These are phyloP conservation scores for Larimichthys polyactis DNA, from an alignment of 2,113 vertebrate genomes.

Conservation along the genomic window DNA sequence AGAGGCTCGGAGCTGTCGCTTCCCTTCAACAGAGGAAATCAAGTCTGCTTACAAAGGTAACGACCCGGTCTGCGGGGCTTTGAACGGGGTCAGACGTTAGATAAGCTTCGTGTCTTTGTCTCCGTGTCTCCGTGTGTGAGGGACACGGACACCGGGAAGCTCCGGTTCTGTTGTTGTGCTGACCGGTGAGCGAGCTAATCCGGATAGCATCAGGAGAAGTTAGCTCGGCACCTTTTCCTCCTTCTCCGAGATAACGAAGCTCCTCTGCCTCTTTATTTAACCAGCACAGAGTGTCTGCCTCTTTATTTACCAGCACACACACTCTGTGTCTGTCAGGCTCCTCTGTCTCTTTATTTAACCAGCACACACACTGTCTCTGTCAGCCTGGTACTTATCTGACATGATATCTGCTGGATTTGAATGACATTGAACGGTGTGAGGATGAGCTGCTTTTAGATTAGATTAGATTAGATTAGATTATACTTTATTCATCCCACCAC, in stretches of 20 bases:
- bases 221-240: constrained; percentile 38
- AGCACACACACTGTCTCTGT: background rate
- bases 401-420: background rate
- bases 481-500: no score
- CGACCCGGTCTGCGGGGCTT: no score
- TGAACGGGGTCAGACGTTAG: background rate
- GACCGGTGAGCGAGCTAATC: constrained; percentile 70
- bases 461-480: no score
- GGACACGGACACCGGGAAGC: background rate
- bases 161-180: constrained; percentile 65
- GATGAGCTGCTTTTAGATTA: background rate
- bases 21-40: constrained; percentile 51
- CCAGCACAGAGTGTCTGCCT: no score
- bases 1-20: constrained; percentile 26
- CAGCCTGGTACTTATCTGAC: background rate
- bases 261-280: constrained; percentile 1
- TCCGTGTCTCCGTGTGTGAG: background rate
- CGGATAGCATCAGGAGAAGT: constrained; percentile 55
- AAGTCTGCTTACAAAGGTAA: constrained; percentile 72
- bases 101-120: background rate
- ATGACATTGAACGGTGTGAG: background rate
- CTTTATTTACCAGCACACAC: background rate
- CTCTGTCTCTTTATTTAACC: background rate
- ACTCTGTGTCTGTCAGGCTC: background rate
- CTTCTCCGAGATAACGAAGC: constrained; percentile 55